Evolutionary conservation across 2,888 invertebrate species (phyloP).

Genomic region (Dicycla oo): DNA sequence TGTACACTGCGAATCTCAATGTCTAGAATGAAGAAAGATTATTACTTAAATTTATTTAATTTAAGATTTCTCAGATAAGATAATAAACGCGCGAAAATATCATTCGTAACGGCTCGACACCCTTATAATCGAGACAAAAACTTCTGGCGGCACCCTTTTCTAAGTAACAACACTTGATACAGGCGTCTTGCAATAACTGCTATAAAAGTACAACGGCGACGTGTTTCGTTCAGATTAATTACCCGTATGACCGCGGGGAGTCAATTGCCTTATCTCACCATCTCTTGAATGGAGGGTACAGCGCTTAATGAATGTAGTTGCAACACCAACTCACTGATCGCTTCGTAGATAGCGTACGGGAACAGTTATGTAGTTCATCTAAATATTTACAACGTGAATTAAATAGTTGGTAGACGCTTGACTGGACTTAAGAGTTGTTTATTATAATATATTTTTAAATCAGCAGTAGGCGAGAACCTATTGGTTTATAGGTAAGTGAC

Average conservation of each 20-base stretch:
- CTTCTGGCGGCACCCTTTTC: constrained; percentile 49
- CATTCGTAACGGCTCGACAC: constrained; percentile 51
- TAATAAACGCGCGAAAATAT: constrained; percentile 45
- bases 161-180: constrained; percentile 72
- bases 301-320: constrained; percentile 67
- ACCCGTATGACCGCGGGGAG: constrained; percentile 87
- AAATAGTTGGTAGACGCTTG: not conserved
- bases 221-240: constrained; percentile 79
- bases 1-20: too few relatives aligned
- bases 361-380: constrained; percentile 49
- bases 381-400: constrained; percentile 34
- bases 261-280: constrained; percentile 86
- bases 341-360: constrained; percentile 51
- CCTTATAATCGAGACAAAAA: constrained; percentile 50
- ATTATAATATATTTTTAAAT: not conserved
- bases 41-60: not conserved
- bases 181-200: constrained; percentile 73
- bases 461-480: not conserved
- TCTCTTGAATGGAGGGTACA: constrained; percentile 72
- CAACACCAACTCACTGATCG: constrained; percentile 68
- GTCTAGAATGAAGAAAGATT: too few relatives aligned
- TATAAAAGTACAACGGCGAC: constrained; percentile 64
- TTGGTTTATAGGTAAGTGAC: not conserved
- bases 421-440: not conserved
- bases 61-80: constrained; percentile 39